Percentiles rank a stretch among this genome's conserved stretches.
These are phyloP conservation scores for Podabrus alpinus DNA, from an alignment of 2,888 invertebrate genomes.

Conservation along the genomic window DNA sequence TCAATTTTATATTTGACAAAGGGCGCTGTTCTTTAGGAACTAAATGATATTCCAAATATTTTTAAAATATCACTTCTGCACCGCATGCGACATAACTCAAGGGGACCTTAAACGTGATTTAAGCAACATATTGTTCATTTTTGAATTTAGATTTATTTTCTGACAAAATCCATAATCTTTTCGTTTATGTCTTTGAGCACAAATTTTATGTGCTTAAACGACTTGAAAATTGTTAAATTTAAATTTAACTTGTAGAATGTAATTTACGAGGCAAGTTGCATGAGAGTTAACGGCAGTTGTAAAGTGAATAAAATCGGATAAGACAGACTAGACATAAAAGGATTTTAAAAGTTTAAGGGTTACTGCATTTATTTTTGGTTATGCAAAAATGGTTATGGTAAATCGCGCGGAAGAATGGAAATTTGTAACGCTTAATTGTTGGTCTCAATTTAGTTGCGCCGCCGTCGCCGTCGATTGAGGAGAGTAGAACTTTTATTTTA, in stretches of 20 bases:
- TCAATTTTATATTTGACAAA: not conserved
- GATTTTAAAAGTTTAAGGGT: constrained; percentile 16
- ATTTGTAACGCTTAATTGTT: not conserved
- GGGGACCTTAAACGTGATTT: not conserved
- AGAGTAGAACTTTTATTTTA: constrained; percentile 18
- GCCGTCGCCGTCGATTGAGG: not conserved
- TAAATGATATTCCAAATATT: not conserved
- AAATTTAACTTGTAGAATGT: constrained; percentile 25
- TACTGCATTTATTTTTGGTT: constrained; percentile 18
- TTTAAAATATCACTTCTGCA: not conserved
- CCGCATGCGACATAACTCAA: not conserved
- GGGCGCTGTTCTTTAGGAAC: not conserved
- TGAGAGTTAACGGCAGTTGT: constrained; percentile 23
- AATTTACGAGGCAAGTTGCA: constrained; percentile 25
- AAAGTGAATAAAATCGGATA: constrained; percentile 22
- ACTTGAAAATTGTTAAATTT: constrained; percentile 24
- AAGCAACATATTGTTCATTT: not conserved
- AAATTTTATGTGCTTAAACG: constrained; percentile 16
- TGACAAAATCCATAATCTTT: not conserved
- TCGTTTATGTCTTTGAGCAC: not conserved
- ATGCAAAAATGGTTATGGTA: not conserved
- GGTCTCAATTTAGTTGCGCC: not conserved
- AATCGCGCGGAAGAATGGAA: not conserved
- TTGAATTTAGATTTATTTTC: not conserved
- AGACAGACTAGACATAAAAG: constrained; percentile 12